Evolutionary conservation across 1,140 invertebrate species (phyloP), one percentile per base, ranked within the genome.

Genomic region (Drosophila pseudoobscura): DNA sequence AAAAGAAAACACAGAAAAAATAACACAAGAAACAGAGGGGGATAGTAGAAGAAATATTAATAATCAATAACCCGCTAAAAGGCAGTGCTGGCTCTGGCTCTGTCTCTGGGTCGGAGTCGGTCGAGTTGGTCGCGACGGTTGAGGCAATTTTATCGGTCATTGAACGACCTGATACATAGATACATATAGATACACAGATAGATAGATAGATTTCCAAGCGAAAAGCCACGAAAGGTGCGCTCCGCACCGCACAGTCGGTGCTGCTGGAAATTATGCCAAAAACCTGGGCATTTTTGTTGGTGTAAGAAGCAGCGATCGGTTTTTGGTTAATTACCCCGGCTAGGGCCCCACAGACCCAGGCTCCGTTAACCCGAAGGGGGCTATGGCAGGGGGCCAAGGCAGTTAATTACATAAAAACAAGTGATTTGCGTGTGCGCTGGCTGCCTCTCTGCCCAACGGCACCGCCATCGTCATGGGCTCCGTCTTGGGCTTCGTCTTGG

Each of bases 11-110:
- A n/a, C 35, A 29, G 17, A 1, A 9, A 53, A 69, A 56, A 68
- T 4, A 13, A 39, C 35, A 39, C 35, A 47, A 68, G 41, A 45
- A 41, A 70, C n/a, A 46, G 20, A 55, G 29, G 11, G 29, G 65
- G 62, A 44, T 50, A 22, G 47, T 51, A 75, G 69, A 63, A 64
- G 47, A 64, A 66, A 85, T 78, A 88, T 89, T 79, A 87, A 89
- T 87, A 87, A 87, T 87, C 83, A 87, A 87, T 87, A 88, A 78
- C 83, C 66, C 64, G 83, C 83, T 87, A 87, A 87, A 87, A 88
- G 79, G 66, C 73, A 80, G 11, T 39, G 35, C 35, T 39, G 35
- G 35, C 3, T 39, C 35, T 41, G 53, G 68, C 35, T 31, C 35
- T 39, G 35, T 11, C 3, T 39, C 35, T 41, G 53, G 68, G 41